Evolutionary conservation across 2,888 invertebrate genomes (phyloP), one percentile per base, ranked within the genome.

Genomic region (Tipula confusa): DNA sequence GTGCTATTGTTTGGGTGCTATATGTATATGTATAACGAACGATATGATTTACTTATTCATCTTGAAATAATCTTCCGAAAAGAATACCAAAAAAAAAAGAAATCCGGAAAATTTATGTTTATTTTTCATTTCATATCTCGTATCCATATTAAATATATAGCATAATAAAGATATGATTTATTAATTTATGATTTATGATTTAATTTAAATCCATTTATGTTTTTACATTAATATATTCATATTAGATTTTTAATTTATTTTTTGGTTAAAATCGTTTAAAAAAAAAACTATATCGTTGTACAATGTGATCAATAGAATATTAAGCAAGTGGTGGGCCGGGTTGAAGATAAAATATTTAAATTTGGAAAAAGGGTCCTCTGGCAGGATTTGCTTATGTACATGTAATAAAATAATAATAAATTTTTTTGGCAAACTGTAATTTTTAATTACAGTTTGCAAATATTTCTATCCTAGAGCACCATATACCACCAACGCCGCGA

Each of bases 31-130:
- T 43, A 15, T 43, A 7, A 33, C 11, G 18, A 64, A 64, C 64
- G 64, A 64, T 64, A 64, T 64, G 64, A 64, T 64, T 64, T 64
- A 64, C 64, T 64, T 64, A 64, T 64, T 64, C 64, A 64, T 64
- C 18, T 64, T 64, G 64, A 64, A 64, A 64, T 64, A 64, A 64
- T 64, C 24, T 64, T 64, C 64, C 64, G 64, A 64, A 24, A 64
- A 64, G 24, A 64, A 64, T 24, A 64, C 24, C 7, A 7, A 64
- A 64, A 24, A 64, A 64, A 64, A 24, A 64, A 64, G 43, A 64
- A 64, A 64, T 64, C 64, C 64, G 64, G 64, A 24, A 64, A 64
- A 64, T 64, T 64, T 64, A 64, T 64, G 64, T 24, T 64, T 64
- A 64, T 64, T 64, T 64, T 24, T 64, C 24, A 64, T 64, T 64